Conservation (phyloP, 2,113 vertebrate genomes). For the Thamnaconus septentrionalis region DNA sequence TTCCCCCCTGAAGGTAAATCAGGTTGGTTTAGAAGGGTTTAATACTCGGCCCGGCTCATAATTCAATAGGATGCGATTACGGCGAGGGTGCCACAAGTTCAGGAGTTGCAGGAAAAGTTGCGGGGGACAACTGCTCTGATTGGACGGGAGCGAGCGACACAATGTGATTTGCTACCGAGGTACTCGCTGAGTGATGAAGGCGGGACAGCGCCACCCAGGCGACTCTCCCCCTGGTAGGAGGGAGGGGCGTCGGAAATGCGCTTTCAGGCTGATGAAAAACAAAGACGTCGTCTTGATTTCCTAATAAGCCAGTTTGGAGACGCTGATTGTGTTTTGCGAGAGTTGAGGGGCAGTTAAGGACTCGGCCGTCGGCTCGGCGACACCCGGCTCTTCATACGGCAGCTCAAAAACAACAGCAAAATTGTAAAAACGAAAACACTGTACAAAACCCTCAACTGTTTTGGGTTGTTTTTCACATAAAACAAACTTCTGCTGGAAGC, state of each 20-base stretch:
- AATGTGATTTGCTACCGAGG: constrained; percentile 47
- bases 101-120: constrained; percentile 37
- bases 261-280: constrained; percentile 71
- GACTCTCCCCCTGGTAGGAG: constrained; percentile 56
- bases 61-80: constrained; percentile 54
- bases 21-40: constrained; percentile 33
- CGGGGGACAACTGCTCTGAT: constrained; percentile 53
- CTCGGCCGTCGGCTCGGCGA: no score
- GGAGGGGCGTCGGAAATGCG: constrained; percentile 63
- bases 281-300: constrained; percentile 38
- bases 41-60: constrained; percentile 29
- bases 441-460: no score
- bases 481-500: background rate
- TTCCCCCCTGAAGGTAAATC: constrained; percentile 28
- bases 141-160: constrained; percentile 50
- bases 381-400: no score
- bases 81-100: constrained; percentile 33
- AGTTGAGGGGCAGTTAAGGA: no score
- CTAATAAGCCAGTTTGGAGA: constrained; percentile 21
- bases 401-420: no score
- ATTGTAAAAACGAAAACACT: no score
- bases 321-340: constrained; percentile 8
- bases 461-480: no score
- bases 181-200: constrained; percentile 63
- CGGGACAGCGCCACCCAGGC: constrained; percentile 46